phyloP scores from a whole-genome alignment of 2,113 vertebrate species.

The Pituophis catenifer region DNA sequence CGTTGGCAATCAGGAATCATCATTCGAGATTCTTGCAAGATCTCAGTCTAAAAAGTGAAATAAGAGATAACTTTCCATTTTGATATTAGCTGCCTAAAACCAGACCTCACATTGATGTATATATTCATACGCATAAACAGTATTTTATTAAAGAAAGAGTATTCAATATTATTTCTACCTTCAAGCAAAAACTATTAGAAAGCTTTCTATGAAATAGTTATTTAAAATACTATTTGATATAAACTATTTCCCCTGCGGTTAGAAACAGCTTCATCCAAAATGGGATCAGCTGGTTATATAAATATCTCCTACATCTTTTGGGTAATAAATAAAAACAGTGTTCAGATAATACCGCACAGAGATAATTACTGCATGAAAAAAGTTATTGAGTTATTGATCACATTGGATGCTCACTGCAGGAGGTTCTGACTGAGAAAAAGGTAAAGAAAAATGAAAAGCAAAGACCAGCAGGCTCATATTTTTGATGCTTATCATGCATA shows the following conservation, averaged over 20 bases:
- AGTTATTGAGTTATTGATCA: slow-evolving; percentile 95
- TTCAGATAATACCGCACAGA: slow-evolving; percentile 82
- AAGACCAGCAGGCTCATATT: slow-evolving; percentile 83
- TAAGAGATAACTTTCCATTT: neutral
- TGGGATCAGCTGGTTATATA: slow-evolving; percentile 81
- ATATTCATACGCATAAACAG: neutral
- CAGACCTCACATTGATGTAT: slow-evolving; percentile 1
- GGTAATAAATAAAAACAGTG: slow-evolving; percentile 80
- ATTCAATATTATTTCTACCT: slow-evolving; percentile 41
- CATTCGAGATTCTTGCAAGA: slow-evolving; percentile 92
- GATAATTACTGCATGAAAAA: slow-evolving; percentile 87
- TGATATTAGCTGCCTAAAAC: slow-evolving; percentile 46
- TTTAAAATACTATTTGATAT: slow-evolving; percentile 73
- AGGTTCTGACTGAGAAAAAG: slow-evolving; percentile 77
- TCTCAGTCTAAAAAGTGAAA: slow-evolving; percentile 79
- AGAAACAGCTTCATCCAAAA: slow-evolving; percentile 73
- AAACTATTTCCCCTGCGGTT: slow-evolving; percentile 71
- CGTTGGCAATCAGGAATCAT: slow-evolving; percentile 96
- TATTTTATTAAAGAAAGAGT: slow-evolving; percentile 16
- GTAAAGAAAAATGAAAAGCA: slow-evolving; percentile 80
- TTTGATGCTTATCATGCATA: slow-evolving; percentile 86
- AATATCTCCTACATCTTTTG: slow-evolving; percentile 78
- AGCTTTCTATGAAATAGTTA: slow-evolving; percentile 58
- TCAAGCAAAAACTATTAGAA: slow-evolving; percentile 49
- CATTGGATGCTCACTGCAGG: slow-evolving; percentile 76